phyloP scores from a whole-genome alignment of 2,888 invertebrate genomes.

The Poecilus cupreus region DNA sequence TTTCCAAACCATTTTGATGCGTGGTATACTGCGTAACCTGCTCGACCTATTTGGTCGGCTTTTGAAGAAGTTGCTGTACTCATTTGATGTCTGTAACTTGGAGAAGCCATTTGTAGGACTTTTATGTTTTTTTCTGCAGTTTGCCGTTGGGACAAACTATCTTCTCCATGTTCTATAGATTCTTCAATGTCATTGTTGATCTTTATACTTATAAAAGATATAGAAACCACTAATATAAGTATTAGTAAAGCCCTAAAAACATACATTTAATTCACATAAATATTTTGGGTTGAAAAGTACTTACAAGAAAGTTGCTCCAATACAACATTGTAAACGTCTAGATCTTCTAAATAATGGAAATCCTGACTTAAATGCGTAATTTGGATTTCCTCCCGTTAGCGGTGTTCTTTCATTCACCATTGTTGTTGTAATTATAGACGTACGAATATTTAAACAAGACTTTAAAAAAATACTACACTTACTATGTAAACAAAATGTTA shows the following conservation, averaged over 20 bases:
- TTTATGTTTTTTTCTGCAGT: slow-evolving; percentile 75
- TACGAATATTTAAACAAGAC: too few species aligned
- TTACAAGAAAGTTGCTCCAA: slow-evolving; percentile 83
- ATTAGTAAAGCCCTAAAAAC: slow-evolving; percentile 54
- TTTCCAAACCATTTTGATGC: slow-evolving; percentile 79
- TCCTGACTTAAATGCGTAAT: slow-evolving; percentile 75
- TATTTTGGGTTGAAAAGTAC: slow-evolving; percentile 68
- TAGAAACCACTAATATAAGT: slow-evolving; percentile 53
- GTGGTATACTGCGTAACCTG: slow-evolving; percentile 81
- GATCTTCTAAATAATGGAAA: slow-evolving; percentile 74
- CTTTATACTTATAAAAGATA: slow-evolving; percentile 51
- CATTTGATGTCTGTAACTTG: slow-evolving; percentile 82
- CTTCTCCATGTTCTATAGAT: slow-evolving; percentile 76
- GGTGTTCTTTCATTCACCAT: slow-evolving; percentile 48
- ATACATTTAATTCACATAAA: too few species aligned
- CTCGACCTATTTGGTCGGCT: slow-evolving; percentile 78
- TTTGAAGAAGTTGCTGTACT: slow-evolving; percentile 79
- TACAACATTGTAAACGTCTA: slow-evolving; percentile 81
- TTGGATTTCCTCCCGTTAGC: slow-evolving; percentile 71
- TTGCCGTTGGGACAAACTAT: slow-evolving; percentile 76
- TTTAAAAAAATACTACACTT: too few species aligned
- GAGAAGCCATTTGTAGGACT: slow-evolving; percentile 75
- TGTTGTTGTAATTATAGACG: too few species aligned
- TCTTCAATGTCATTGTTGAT: slow-evolving; percentile 70
- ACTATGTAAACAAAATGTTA: too few species aligned